These are phyloP conservation scores for Odontomyia ornata DNA, from an alignment of 2,888 invertebrate genomes.

Conservation along the genomic window DNA sequence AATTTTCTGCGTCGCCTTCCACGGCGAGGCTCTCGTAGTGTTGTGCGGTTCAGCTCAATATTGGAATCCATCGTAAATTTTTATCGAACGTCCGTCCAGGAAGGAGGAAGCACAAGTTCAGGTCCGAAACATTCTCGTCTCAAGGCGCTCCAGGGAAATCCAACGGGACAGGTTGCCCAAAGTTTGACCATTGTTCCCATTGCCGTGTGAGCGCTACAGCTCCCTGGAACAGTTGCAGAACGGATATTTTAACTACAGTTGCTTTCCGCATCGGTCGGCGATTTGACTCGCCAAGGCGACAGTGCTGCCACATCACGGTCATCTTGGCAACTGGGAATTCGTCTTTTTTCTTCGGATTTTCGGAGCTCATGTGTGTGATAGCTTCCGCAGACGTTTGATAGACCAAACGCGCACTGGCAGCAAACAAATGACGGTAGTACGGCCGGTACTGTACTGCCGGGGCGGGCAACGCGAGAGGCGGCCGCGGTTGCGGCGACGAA, in stretches of 20 bases:
- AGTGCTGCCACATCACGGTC: conserved; percentile 26
- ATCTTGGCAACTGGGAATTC: background rate
- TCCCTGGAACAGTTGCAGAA: background rate
- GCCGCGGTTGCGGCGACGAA: background rate
- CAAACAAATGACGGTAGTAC: background rate
- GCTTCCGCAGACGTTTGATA: background rate
- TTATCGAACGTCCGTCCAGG: background rate
- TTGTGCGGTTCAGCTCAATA: background rate
- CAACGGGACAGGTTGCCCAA: background rate
- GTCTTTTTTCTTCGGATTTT: background rate
- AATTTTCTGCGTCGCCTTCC: conserved; percentile 7
- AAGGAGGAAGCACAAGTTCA: background rate
- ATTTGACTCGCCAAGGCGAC: background rate
- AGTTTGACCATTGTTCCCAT: background rate
- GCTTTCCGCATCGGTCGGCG: background rate
- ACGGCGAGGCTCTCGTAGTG: background rate
- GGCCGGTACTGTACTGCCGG: background rate
- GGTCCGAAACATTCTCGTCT: background rate
- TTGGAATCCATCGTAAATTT: background rate
- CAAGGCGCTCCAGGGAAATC: background rate
- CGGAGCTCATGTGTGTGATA: background rate
- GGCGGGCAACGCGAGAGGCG: background rate
- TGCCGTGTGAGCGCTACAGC: no score
- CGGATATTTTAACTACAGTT: conserved; percentile 13
- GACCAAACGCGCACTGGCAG: background rate